Evolutionary conservation across 1,140 invertebrate genomes (phyloP).

Genomic region (Anastatus disparis): DNA sequence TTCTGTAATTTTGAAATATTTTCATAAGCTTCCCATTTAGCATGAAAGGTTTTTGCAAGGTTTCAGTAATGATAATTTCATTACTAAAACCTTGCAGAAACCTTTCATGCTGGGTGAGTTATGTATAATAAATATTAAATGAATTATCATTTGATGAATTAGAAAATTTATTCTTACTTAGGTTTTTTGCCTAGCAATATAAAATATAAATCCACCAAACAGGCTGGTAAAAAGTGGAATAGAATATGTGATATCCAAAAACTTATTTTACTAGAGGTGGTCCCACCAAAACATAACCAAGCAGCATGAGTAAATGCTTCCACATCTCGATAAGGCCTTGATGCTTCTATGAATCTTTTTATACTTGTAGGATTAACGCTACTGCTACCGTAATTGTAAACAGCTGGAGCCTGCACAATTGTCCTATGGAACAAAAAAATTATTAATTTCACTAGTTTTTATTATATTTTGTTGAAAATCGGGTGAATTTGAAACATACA

Average conservation of each 20-base stretch:
- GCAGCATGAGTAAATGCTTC: background rate
- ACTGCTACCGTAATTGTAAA: constrained; percentile 75
- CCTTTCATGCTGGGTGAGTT: too few relatives aligned
- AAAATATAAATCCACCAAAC: constrained; percentile 68
- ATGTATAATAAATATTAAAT: too few relatives aligned
- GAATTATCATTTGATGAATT: background rate
- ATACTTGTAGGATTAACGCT: background rate
- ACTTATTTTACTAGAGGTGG: too few relatives aligned
- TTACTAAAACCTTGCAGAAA: too few relatives aligned
- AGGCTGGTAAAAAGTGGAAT: constrained; percentile 72
- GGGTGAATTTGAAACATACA: background rate
- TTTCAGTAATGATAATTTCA: too few relatives aligned
- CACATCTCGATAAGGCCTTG: constrained; percentile 24
- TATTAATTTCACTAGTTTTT: too few relatives aligned
- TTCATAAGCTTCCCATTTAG: too few relatives aligned
- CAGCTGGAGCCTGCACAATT: constrained; percentile 52
- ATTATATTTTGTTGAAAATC: too few relatives aligned
- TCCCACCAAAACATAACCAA: constrained; percentile 40
- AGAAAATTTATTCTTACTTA: constrained; percentile 64
- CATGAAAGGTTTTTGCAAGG: too few relatives aligned
- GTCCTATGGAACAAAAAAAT: background rate
- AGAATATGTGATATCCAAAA: constrained; percentile 55
- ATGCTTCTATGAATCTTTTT: constrained; percentile 32
- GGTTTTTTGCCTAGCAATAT: constrained; percentile 70
- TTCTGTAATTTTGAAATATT: too few relatives aligned